These are phyloP conservation scores for Tetramorium simillimum DNA, from an alignment of 1,140 invertebrate genomes.

Conservation along the genomic window DNA sequence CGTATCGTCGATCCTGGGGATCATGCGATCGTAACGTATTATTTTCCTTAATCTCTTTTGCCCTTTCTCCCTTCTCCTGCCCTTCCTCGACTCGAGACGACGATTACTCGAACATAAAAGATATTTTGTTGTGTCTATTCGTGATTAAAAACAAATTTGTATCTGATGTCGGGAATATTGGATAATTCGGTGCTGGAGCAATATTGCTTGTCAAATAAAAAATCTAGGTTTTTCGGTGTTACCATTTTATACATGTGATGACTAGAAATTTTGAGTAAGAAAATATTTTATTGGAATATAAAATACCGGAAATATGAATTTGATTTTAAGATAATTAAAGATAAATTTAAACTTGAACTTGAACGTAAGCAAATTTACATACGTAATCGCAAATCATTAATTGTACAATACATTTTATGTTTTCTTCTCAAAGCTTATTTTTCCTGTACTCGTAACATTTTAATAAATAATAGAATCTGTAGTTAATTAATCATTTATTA, in stretches of 20 bases:
- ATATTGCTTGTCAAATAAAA: neutral
- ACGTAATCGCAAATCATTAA: slow-evolving; percentile 88
- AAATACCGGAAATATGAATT: neutral
- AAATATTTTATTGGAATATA: neutral
- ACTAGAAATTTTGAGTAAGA: neutral
- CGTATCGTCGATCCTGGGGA: slow-evolving; percentile 39
- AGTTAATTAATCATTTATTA: neutral
- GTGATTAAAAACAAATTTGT: slow-evolving; percentile 62
- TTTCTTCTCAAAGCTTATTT: too few species aligned
- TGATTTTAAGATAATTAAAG: neutral
- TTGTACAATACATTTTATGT: too few species aligned
- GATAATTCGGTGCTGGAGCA: neutral
- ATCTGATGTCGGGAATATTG: slow-evolving; percentile 9
- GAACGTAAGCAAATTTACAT: slow-evolving; percentile 85
- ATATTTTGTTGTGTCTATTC: neutral
- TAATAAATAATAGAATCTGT: too few species aligned
- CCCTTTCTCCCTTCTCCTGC: neutral
- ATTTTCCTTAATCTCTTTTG: slow-evolving; percentile 7
- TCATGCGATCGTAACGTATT: slow-evolving; percentile 23
- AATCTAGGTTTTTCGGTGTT: neutral
- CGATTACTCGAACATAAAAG: slow-evolving; percentile 31
- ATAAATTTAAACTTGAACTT: slow-evolving; percentile 81
- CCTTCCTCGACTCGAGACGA: neutral
- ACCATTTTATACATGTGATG: too few species aligned
- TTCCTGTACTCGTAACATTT: too few species aligned